Evolutionary conservation across 2,113 vertebrate species (phyloP).

Genomic region (Elgaria multicarinata): DNA sequence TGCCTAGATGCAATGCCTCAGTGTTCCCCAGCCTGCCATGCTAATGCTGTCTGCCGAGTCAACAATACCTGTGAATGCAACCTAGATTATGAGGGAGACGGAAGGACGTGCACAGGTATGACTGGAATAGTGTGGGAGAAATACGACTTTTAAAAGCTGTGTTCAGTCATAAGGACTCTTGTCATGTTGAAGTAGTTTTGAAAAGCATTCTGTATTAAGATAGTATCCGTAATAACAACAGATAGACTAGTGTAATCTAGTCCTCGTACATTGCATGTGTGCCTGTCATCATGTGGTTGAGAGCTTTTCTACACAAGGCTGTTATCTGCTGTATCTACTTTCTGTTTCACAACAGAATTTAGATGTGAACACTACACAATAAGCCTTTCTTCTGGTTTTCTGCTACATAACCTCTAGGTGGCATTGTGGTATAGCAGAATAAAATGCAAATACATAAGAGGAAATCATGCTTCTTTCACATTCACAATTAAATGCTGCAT

Average conservation of each 20-base stretch:
- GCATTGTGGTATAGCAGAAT: too few species aligned
- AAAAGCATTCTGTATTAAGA: background rate
- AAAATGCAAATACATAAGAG: too few species aligned
- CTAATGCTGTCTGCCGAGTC: conserved; percentile 80
- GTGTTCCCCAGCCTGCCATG: conserved; percentile 84
- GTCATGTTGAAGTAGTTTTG: background rate
- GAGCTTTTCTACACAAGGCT: too few species aligned
- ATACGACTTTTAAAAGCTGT: background rate
- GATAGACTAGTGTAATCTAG: background rate
- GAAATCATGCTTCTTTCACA: too few species aligned
- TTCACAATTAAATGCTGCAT: too few species aligned
- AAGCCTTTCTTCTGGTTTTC: too few species aligned
- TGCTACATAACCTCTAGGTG: too few species aligned
- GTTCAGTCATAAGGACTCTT: background rate
- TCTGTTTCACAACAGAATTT: too few species aligned
- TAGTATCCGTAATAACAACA: background rate
- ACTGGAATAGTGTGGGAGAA: background rate
- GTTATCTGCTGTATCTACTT: too few species aligned
- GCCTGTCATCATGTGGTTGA: background rate
- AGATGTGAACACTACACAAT: too few species aligned
- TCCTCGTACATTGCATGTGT: background rate
- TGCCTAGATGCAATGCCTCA: conserved; percentile 69
- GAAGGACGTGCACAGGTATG: conserved; percentile 83
- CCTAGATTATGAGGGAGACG: conserved; percentile 87
- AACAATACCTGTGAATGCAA: conserved; percentile 84